A percentile compares a stretch with the other conserved stretches of the same genome.
phyloP scores from a whole-genome alignment of 2,113 vertebrate genomes.

The Indicator maculatus region DNA sequence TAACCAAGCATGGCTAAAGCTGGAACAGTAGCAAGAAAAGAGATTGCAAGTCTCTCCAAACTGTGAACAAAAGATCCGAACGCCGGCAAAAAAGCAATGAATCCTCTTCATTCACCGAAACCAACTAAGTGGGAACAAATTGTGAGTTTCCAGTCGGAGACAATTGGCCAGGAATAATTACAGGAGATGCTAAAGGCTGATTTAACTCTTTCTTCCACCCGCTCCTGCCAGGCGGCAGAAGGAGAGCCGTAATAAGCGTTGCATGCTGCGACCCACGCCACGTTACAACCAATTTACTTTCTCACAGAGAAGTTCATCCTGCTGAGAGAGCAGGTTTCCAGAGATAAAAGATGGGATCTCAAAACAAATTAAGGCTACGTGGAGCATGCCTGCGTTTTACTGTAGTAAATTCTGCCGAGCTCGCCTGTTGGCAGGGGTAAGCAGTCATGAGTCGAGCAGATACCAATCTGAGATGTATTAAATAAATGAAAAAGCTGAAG shows the following conservation, averaged over 20 bases:
- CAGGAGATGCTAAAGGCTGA: not conserved
- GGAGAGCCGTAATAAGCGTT: not conserved
- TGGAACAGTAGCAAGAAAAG: slow-evolving; percentile 67
- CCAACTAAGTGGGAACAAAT: slow-evolving; percentile 67
- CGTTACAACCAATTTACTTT: slow-evolving; percentile 39
- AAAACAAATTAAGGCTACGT: slow-evolving; percentile 33
- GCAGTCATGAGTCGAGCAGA: slow-evolving; percentile 7
- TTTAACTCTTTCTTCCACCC: slow-evolving; percentile 31
- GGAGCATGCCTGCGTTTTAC: slow-evolving; percentile 39
- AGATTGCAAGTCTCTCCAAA: slow-evolving; percentile 51
- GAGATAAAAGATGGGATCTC: slow-evolving; percentile 44
- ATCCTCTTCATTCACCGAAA: slow-evolving; percentile 61
- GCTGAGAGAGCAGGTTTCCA: slow-evolving; percentile 58
- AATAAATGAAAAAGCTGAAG: slow-evolving; percentile 28
- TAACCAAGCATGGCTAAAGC: slow-evolving; percentile 69
- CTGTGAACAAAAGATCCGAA: slow-evolving; percentile 35
- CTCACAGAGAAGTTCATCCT: slow-evolving; percentile 28
- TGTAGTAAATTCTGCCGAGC: slow-evolving; percentile 24
- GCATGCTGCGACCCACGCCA: not conserved
- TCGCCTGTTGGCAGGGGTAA: slow-evolving; percentile 15
- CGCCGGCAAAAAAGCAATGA: not conserved
- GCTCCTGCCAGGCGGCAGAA: not conserved
- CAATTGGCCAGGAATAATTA: slow-evolving; percentile 28
- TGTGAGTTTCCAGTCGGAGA: slow-evolving; percentile 43
- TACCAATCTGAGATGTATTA: not conserved